Conservation (phyloP, 2,797 vertebrate genomes). For the Limnodromus scolopaceus region DNA sequence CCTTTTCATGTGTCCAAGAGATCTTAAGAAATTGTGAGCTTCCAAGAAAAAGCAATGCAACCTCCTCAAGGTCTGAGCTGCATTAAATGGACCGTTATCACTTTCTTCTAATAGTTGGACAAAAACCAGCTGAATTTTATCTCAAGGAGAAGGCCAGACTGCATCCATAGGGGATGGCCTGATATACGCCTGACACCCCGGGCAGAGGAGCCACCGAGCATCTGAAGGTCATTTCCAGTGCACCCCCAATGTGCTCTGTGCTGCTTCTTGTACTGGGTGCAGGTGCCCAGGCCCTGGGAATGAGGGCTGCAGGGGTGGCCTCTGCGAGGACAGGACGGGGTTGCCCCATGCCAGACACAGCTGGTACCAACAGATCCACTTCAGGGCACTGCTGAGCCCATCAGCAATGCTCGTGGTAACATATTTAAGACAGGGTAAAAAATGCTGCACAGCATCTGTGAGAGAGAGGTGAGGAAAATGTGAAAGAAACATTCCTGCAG, state of each 20-base stretch:
- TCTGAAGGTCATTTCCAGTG: neutral
- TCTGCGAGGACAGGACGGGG: fast-evolving
- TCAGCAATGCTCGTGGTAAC: neutral
- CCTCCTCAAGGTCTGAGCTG: neutral
- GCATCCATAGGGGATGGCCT: neutral
- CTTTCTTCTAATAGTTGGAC: neutral
- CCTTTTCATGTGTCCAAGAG: neutral
- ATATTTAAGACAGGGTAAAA: neutral
- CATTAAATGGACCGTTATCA: neutral
- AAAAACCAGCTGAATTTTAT: neutral
- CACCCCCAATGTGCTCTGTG: neutral
- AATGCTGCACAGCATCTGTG: neutral
- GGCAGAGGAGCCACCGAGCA: neutral
- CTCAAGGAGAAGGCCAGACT: neutral
- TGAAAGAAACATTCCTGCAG: neutral
- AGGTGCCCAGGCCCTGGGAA: neutral
- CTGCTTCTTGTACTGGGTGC: neutral
- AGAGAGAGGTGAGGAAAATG: fast-evolving
- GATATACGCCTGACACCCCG: neutral
- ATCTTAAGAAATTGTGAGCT: neutral
- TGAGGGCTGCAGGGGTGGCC: fast-evolving
- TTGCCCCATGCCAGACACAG: fast-evolving
- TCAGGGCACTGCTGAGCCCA: neutral
- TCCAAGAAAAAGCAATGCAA: neutral
- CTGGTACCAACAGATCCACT: neutral